Conservation (phyloP, 2,888 invertebrate species). For the Cacoxenus indagator region DNA sequence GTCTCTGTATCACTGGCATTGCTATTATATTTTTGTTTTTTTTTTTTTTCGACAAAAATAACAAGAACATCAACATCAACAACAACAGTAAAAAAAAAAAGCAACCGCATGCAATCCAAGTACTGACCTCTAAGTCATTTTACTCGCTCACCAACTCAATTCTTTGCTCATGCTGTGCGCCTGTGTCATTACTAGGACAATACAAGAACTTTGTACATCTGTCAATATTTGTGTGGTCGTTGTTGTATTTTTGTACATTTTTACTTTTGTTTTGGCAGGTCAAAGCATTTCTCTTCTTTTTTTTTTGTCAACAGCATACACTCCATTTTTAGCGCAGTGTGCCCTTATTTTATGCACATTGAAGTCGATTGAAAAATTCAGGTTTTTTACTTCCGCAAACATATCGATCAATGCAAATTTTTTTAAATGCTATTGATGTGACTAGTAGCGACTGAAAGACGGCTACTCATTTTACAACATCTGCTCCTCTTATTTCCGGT, state of each 20-base stretch:
- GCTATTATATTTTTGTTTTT: background rate
- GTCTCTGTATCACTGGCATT: background rate
- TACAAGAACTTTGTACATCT: constrained; percentile 38
- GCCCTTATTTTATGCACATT: background rate
- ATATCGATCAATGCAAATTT: background rate
- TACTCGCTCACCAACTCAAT: background rate
- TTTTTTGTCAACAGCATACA: background rate
- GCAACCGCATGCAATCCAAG: background rate
- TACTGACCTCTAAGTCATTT: constrained; percentile 16
- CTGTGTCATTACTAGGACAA: background rate
- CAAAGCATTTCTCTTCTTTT: background rate
- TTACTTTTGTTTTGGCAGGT: background rate
- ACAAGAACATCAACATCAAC: background rate
- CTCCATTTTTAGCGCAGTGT: background rate
- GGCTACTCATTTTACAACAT: constrained; percentile 10
- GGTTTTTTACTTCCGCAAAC: background rate
- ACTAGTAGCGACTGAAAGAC: background rate
- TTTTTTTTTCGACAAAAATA: no score
- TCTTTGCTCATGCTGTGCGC: background rate
- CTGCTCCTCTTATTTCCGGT: constrained; percentile 16
- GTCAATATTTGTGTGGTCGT: constrained; percentile 58
- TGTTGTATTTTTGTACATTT: background rate
- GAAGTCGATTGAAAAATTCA: background rate
- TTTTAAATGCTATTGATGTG: background rate
- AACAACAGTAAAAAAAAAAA: background rate